Conservation (phyloP, 2,797 vertebrate genomes). For the Mergus octosetaceus region DNA sequence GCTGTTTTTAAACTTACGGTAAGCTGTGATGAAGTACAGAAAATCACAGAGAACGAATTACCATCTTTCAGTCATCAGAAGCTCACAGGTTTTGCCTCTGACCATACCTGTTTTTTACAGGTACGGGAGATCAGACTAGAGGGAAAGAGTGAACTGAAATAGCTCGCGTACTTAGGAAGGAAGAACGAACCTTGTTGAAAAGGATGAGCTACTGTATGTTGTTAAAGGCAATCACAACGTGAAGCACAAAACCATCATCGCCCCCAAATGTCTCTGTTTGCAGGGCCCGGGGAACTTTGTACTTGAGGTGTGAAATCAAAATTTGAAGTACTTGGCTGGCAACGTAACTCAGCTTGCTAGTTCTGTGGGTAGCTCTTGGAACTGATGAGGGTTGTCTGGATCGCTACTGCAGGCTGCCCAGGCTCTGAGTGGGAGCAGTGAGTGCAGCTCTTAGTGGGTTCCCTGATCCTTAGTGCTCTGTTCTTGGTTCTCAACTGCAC, state of each 20-base stretch:
- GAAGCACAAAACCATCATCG: not conserved
- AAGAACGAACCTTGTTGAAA: not conserved
- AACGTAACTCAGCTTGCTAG: not conserved
- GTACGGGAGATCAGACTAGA: not conserved
- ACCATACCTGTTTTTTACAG: not conserved
- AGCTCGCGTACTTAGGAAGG: not conserved
- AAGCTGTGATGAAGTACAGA: not conserved
- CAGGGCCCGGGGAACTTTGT: not conserved
- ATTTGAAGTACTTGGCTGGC: not conserved
- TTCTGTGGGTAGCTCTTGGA: not conserved
- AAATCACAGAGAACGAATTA: not conserved
- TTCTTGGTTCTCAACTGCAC: not conserved
- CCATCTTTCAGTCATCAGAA: not conserved
- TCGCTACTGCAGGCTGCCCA: not conserved
- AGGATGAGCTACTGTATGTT: not conserved
- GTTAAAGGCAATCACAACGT: not conserved
- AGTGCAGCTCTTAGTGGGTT: not conserved
- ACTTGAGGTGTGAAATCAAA: not conserved
- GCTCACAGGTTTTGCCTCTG: conserved; percentile 11
- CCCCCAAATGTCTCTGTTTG: not conserved
- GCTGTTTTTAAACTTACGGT: not conserved
- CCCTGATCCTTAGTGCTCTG: not conserved
- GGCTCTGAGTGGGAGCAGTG: not conserved
- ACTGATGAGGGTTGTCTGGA: rapidly evolving
- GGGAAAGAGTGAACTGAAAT: not conserved